phyloP scores from a whole-genome alignment of 2,888 invertebrate species.

The Diarsia brunnea region DNA sequence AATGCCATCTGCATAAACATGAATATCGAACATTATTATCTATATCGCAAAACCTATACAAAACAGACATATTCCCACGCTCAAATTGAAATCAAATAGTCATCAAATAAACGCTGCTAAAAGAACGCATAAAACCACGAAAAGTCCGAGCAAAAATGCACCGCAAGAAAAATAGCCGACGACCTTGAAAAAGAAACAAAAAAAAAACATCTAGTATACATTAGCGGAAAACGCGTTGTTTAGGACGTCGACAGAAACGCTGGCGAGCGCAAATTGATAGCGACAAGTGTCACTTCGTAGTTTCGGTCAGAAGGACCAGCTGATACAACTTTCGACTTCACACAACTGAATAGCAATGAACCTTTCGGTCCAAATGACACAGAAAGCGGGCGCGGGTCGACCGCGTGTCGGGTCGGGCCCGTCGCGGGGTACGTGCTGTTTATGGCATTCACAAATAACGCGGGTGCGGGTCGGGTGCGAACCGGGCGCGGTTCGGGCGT shows the following conservation, averaged over 20 bases:
- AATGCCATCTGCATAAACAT: neutral
- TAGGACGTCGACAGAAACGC: conserved; percentile 79
- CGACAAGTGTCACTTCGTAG: conserved; percentile 68
- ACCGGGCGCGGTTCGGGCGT: too few species aligned
- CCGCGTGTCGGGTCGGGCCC: too few species aligned
- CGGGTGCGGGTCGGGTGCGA: too few species aligned
- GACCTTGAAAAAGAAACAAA: conserved; percentile 80
- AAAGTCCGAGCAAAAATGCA: conserved; percentile 77
- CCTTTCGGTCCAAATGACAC: too few species aligned
- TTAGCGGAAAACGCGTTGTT: conserved; percentile 80
- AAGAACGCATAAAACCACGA: conserved; percentile 66
- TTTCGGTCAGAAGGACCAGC: conserved; percentile 31
- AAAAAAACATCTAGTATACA: conserved; percentile 68
- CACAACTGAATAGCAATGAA: too few species aligned
- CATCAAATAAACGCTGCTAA: conserved; percentile 15
- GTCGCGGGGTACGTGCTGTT: too few species aligned
- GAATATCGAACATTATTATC: neutral
- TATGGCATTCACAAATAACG: too few species aligned
- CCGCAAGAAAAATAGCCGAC: conserved; percentile 77
- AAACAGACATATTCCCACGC: conserved; percentile 1
- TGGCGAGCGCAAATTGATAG: conserved; percentile 84
- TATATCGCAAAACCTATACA: neutral
- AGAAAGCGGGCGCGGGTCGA: too few species aligned
- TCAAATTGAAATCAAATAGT: conserved; percentile 23
- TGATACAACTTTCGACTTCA: neutral